Evolutionary conservation across 1,140 invertebrate genomes (phyloP).

Genomic region (Drosophila navojoa): DNA sequence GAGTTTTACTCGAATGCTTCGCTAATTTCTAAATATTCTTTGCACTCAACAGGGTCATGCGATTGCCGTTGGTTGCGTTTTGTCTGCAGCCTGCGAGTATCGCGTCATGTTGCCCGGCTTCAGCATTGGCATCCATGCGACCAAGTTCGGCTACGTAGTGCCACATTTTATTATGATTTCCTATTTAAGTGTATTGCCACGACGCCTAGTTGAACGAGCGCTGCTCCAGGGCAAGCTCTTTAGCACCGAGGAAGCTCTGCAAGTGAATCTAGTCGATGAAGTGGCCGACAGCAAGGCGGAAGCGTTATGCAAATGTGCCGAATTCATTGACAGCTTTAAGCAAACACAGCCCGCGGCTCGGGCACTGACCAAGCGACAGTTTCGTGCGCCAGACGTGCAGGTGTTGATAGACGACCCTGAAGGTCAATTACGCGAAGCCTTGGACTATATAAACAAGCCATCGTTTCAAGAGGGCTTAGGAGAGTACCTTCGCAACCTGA

Average conservation of each 20-base stretch:
- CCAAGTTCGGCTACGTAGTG: conserved; percentile 89
- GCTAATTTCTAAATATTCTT: neutral
- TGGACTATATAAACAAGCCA: conserved; percentile 86
- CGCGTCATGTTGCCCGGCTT: conserved; percentile 91
- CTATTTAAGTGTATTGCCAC: conserved; percentile 82
- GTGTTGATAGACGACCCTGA: conserved; percentile 86
- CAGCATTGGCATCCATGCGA: conserved; percentile 92
- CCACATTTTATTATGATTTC: conserved; percentile 90
- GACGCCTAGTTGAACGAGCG: conserved; percentile 88
- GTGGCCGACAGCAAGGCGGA: conserved; percentile 88
- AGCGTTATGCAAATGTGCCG: conserved; percentile 87
- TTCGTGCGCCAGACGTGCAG: conserved; percentile 85
- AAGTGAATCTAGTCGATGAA: conserved; percentile 90
- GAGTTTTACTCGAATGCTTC: conserved; percentile 45
- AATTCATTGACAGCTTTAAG: conserved; percentile 87
- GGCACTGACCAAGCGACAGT: conserved; percentile 86
- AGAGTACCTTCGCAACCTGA: conserved; percentile 88
- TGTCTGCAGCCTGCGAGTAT: conserved; percentile 93
- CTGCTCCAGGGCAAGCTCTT: conserved; percentile 90
- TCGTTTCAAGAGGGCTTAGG: conserved; percentile 88
- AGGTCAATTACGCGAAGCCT: conserved; percentile 86
- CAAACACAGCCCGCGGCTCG: conserved; percentile 87
- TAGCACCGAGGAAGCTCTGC: conserved; percentile 89
- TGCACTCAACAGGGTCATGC: conserved; percentile 87
- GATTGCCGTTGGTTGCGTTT: conserved; percentile 93